Base-by-base conservation (phyloP, 2,113 vertebrate species). In the Phocoena sinus region DNA sequence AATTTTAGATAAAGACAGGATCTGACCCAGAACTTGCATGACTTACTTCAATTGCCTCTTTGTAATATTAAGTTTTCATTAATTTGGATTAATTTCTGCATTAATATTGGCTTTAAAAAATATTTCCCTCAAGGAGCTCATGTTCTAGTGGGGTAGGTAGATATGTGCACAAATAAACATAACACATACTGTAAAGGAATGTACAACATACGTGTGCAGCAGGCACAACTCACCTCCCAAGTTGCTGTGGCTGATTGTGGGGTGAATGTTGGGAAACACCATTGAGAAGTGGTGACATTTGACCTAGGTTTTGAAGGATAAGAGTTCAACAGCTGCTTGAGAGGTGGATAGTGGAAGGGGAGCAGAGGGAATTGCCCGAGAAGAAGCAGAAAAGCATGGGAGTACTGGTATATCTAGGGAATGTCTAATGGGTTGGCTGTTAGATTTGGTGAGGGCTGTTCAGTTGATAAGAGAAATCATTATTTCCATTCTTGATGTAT, bases 61-160 rank as follows among this genome's bases (percentile, higher is more conserved):
- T 62, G 9, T 47, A 62, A 50, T 68, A 15, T 50, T 56, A 89
- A 38, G 23, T 86, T 93, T 96, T 62, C 56, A 44, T 83, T n/a
- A 65, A 50, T 60, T 96, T 93, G 74, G 33, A 58, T 83, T 83
- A 62, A 91, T 88, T 88, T 93, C 33, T 73, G 50, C 36, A 87
- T 89, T 91, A 58, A 60, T 60, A 82, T 68, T 83, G 56, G 41
- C 28, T 80, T 62, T 60, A 20, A 73, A 82, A 91, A 41, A 60
- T 44, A 50, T 4, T 71, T 38, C 13, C 63, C 9, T 50, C 60
- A 81, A 60, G 47, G 56, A 95, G 33, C 53, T 77, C n/a, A 21
- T 9, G 4, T 91, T 81, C 70, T 33, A 36, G 28, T 13, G 15
- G 23, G 71, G 25, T 11, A 62, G 41, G 23, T 79, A 33, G 58